Percentiles rank a stretch among this genome's conserved stretches.
Evolutionary conservation across 1,140 invertebrate genomes (phyloP).

Genomic region (Phthorimaea operculella): DNA sequence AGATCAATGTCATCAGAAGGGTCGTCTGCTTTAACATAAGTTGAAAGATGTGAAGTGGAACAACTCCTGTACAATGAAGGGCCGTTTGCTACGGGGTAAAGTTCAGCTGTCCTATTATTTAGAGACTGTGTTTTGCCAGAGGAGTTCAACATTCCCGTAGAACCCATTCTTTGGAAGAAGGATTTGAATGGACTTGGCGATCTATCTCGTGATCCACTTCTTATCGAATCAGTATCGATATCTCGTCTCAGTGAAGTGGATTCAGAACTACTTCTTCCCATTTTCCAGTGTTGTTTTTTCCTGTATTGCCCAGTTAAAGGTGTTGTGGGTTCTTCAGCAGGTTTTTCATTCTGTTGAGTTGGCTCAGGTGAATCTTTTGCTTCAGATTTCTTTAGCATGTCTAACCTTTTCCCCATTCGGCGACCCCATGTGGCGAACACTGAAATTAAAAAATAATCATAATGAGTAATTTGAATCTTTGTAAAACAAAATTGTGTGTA

Average conservation of each 20-base stretch:
- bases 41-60: conserved; percentile 79
- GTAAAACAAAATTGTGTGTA: not conserved
- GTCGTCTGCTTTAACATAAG: conserved; percentile 82
- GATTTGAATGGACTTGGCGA: conserved; percentile 76
- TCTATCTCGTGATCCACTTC: conserved; percentile 62
- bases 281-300: conserved; percentile 66
- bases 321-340: conserved; percentile 37
- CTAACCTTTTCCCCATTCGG: conserved; percentile 81
- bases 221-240: conserved; percentile 55
- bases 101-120: conserved; percentile 52
- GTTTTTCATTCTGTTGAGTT: conserved; percentile 28
- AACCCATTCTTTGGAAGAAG: conserved; percentile 80
- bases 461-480: not conserved
- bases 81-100: conserved; percentile 62
- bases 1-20: conserved; percentile 81
- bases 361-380: conserved; percentile 67
- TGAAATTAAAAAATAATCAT: conserved; percentile 49
- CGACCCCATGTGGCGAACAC: conserved; percentile 83
- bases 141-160: conserved; percentile 78
- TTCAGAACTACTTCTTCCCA: conserved; percentile 62
- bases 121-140: conserved; percentile 63
- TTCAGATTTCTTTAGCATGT: conserved; percentile 76
- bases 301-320: conserved; percentile 51
- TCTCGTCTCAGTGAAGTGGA: conserved; percentile 57
- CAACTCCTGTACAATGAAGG: conserved; percentile 76